Conservation (phyloP, 2,113 vertebrate species). For the Hystrix brachyura region DNA sequence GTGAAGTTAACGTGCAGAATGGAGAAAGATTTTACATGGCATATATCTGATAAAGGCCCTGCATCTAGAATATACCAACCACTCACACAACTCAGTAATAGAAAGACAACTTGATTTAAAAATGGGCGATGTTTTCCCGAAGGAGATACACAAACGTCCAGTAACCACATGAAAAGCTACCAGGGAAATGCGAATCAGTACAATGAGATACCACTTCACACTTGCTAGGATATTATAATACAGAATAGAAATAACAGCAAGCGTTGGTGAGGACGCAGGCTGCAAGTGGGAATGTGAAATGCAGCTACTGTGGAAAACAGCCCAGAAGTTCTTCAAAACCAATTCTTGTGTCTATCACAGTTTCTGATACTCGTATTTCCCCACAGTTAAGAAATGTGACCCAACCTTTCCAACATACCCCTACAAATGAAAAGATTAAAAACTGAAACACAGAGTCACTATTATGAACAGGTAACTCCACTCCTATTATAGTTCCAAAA, state of each 20-base stretch:
- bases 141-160: not conserved
- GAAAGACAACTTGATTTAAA: not conserved
- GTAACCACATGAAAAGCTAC: not conserved
- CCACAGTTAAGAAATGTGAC: too few relatives aligned
- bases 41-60: not conserved
- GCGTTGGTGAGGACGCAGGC: not conserved
- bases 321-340: not conserved
- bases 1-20: not conserved
- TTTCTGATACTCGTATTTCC: too few relatives aligned
- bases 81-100: slow-evolving; percentile 11
- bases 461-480: not conserved
- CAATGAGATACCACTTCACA: not conserved
- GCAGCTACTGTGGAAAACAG: not conserved
- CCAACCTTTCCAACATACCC: too few relatives aligned
- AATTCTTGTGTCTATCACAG: too few relatives aligned
- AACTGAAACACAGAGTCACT: not conserved
- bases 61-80: not conserved
- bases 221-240: not conserved
- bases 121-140: slow-evolving; percentile 8
- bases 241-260: not conserved
- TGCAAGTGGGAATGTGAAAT: not conserved
- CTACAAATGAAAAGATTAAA: not conserved
- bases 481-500: not conserved
- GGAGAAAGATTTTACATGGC: not conserved
- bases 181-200: not conserved